These are phyloP conservation scores for Tetrax tetrax DNA, from an alignment of 2,113 vertebrate species.

Conservation along the genomic window DNA sequence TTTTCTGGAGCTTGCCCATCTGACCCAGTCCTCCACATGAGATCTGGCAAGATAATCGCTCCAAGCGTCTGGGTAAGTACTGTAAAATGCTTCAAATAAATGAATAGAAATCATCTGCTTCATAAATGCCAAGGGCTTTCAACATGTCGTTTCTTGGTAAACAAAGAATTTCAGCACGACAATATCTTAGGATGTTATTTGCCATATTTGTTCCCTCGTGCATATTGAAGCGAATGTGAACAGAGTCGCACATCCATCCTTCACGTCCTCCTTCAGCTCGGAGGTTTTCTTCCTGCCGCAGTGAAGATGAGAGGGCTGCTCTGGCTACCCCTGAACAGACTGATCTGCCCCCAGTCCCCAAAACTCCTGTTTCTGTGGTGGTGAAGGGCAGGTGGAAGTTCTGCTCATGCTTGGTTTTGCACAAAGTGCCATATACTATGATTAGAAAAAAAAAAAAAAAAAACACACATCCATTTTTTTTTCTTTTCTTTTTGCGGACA, in stretches of 20 bases:
- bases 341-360: background rate
- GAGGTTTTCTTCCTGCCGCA: background rate
- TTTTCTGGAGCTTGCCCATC: constrained; percentile 42
- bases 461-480: background rate
- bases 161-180: constrained; percentile 67
- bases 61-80: constrained; percentile 63
- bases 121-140: constrained; percentile 67
- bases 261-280: background rate
- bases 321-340: background rate
- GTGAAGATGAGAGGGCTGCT: background rate
- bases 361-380: background rate
- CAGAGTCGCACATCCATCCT: background rate
- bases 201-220: constrained; percentile 47
- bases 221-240: background rate
- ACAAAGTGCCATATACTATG: background rate
- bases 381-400: constrained; percentile 43
- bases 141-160: constrained; percentile 67
- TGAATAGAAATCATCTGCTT: constrained; percentile 70
- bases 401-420: background rate
- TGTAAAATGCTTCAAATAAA: constrained; percentile 67
- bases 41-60: constrained; percentile 43
- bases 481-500: background rate
- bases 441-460: background rate
- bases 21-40: constrained; percentile 54
- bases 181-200: constrained; percentile 55